Percentiles rank a stretch among this genome's conserved stretches.
These are phyloP conservation scores for Balaeniceps rex DNA, from an alignment of 2,113 vertebrate genomes.

Conservation along the genomic window DNA sequence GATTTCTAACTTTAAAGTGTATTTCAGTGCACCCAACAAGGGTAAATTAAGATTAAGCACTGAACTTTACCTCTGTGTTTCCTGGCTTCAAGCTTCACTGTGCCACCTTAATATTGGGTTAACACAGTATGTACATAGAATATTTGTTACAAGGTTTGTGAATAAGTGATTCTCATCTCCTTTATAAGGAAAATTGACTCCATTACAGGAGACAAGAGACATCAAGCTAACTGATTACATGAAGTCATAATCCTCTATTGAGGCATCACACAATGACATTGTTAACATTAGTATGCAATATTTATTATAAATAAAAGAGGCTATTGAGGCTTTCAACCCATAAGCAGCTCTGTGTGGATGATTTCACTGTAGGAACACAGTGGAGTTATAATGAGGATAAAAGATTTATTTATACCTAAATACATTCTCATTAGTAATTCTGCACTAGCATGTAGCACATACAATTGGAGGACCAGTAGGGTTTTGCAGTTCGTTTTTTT, in stretches of 20 bases:
- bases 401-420: conserved; percentile 64
- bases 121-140: background rate
- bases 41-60: background rate
- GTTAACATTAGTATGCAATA: conserved; percentile 39
- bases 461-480: background rate
- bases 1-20: background rate
- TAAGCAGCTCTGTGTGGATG: conserved; percentile 45
- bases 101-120: background rate
- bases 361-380: conserved; percentile 45
- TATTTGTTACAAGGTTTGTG: background rate
- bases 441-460: conserved; percentile 9
- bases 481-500: background rate
- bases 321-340: conserved; percentile 42
- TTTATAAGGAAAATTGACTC: conserved; percentile 33
- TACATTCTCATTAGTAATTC: conserved; percentile 50
- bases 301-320: conserved; percentile 65
- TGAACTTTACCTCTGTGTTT: background rate
- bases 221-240: conserved; percentile 43
- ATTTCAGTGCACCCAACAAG: background rate
- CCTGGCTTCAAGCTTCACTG: background rate
- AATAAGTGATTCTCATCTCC: background rate
- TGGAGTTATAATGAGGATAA: conserved; percentile 43
- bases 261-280: conserved; percentile 21
- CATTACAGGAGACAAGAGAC: conserved; percentile 20
- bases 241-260: conserved; percentile 39